Conservation (phyloP, 2,797 vertebrate species). For the Ficedula albicollis region DNA sequence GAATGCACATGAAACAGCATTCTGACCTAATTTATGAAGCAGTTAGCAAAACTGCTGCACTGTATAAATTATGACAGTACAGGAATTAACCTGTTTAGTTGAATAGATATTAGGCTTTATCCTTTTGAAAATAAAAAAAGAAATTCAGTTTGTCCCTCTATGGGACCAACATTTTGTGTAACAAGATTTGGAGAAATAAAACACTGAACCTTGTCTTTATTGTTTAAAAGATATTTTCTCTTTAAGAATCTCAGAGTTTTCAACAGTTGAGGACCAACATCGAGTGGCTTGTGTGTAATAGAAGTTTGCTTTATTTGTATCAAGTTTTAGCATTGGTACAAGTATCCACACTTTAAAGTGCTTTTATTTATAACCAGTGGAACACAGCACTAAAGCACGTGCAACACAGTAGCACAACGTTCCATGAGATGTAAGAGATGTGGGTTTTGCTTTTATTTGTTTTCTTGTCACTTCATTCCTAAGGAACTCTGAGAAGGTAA, state of each 20-base stretch:
- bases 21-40: neutral
- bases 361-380: conserved; percentile 39
- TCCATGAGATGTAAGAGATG: neutral
- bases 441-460: neutral
- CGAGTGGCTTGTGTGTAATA: neutral
- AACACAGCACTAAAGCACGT: neutral
- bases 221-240: neutral
- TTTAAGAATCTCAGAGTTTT: neutral
- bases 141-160: neutral
- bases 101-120: neutral
- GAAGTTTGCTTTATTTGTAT: conserved; percentile 7
- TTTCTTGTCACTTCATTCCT: neutral
- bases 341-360: neutral
- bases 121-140: neutral
- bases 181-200: neutral
- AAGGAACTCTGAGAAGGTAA: neutral
- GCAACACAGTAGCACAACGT: neutral
- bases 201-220: neutral
- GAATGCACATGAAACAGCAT: neutral
- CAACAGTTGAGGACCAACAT: neutral
- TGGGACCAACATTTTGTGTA: neutral
- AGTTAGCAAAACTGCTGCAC: neutral
- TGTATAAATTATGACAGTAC: neutral
- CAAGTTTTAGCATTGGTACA: neutral
- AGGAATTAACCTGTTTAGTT: neutral